Conservation (phyloP, 2,888 invertebrate genomes). For the Heliothis peltigera region DNA sequence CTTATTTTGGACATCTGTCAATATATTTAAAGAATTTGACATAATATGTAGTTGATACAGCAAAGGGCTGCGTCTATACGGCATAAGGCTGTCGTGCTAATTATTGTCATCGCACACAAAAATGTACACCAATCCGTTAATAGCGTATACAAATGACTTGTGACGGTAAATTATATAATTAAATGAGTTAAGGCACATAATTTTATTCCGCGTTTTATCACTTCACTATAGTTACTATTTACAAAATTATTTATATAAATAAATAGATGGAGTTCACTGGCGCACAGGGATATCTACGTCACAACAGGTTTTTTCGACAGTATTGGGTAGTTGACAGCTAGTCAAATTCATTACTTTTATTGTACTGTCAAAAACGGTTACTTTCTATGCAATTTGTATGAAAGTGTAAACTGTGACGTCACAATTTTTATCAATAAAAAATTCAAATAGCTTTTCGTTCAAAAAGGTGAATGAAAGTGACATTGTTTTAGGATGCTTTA, state of each 20-base stretch:
- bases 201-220: constrained; percentile 74
- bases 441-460: too few relatives aligned
- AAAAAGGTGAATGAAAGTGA: too few relatives aligned
- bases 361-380: too few relatives aligned
- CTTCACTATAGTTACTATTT: constrained; percentile 77
- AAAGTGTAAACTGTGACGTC: too few relatives aligned
- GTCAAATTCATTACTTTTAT: too few relatives aligned
- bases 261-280: constrained; percentile 67
- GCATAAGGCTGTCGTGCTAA: constrained; percentile 26
- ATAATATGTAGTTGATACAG: constrained; percentile 24
- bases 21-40: constrained; percentile 3
- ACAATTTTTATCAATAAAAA: too few relatives aligned
- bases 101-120: constrained; percentile 33
- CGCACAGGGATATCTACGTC: constrained; percentile 17
- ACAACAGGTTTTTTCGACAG: background rate
- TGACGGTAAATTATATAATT: constrained; percentile 59
- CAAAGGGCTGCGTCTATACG: constrained; percentile 7
- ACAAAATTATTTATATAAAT: constrained; percentile 73
- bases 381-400: too few relatives aligned
- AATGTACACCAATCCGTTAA: constrained; percentile 48
- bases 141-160: constrained; percentile 50
- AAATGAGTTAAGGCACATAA: constrained; percentile 80
- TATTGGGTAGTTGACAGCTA: too few relatives aligned
- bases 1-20: too few relatives aligned
- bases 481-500: too few relatives aligned